These are phyloP conservation scores for Tautogolabrus adspersus DNA, from an alignment of 2,113 vertebrate species.

Conservation along the genomic window DNA sequence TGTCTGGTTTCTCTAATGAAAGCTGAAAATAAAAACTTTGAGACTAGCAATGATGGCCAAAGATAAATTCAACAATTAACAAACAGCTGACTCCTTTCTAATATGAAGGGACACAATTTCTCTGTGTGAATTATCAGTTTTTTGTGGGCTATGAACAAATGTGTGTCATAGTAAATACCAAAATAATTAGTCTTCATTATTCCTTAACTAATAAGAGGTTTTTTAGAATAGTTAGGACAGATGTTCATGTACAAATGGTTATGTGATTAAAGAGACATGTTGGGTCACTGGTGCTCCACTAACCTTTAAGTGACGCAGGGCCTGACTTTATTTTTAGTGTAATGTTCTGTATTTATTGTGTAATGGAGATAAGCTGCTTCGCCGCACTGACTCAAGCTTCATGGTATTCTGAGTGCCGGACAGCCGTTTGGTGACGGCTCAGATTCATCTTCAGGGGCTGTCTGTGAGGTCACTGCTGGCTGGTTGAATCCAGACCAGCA, in stretches of 20 bases:
- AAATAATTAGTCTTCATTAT: not conserved
- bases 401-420: constrained; percentile 46
- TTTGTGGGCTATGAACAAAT: not conserved
- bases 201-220: not conserved
- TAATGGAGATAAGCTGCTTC: constrained; percentile 53
- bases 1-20: not conserved
- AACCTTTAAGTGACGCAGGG: constrained; percentile 52
- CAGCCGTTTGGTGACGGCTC: constrained; percentile 31
- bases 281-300: constrained; percentile 13
- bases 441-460: constrained; percentile 62
- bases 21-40: too few relatives aligned
- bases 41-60: too few relatives aligned
- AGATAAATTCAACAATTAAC: not conserved
- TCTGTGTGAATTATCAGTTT: too few relatives aligned
- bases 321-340: constrained; percentile 55
- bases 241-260: not conserved
- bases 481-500: constrained; percentile 46
- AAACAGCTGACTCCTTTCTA: not conserved
- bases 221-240: not conserved
- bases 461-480: constrained; percentile 31
- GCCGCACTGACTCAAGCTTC: constrained; percentile 33
- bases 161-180: not conserved
- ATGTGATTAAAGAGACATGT: not conserved
- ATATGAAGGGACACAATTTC: too few relatives aligned
- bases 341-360: constrained; percentile 64